Conservation (phyloP, 2,113 vertebrate genomes). For the Sitta europaea region DNA sequence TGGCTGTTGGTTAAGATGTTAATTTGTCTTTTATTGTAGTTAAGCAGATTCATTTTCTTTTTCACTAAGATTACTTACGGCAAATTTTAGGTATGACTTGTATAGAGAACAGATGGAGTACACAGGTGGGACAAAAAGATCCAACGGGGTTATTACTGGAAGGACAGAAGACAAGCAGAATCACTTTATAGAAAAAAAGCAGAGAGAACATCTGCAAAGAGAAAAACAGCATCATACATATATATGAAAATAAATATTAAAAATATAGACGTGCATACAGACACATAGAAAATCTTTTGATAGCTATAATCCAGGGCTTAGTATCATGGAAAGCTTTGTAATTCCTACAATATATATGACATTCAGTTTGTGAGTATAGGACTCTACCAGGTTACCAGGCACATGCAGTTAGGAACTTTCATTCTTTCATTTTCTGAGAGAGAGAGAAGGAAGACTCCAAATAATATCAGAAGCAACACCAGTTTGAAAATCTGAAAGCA, state of each 20-base stretch:
- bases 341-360: no score
- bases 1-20: background rate
- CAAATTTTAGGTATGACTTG: background rate
- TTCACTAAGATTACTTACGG: background rate
- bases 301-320: background rate
- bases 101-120: background rate
- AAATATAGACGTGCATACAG: background rate
- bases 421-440: background rate
- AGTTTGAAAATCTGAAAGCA: background rate
- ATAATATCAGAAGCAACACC: background rate
- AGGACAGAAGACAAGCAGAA: background rate
- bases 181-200: background rate
- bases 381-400: accelerated
- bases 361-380: background rate
- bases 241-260: background rate
- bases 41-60: background rate
- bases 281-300: background rate
- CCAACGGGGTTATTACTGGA: background rate
- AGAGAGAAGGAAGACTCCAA: background rate
- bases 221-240: background rate
- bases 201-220: background rate
- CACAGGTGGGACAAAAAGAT: background rate
- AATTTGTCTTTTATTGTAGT: background rate
- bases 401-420: background rate
- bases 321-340: background rate